These are phyloP conservation scores for Orchesella cincta DNA, from an alignment of 1,140 invertebrate genomes.

Conservation along the genomic window DNA sequence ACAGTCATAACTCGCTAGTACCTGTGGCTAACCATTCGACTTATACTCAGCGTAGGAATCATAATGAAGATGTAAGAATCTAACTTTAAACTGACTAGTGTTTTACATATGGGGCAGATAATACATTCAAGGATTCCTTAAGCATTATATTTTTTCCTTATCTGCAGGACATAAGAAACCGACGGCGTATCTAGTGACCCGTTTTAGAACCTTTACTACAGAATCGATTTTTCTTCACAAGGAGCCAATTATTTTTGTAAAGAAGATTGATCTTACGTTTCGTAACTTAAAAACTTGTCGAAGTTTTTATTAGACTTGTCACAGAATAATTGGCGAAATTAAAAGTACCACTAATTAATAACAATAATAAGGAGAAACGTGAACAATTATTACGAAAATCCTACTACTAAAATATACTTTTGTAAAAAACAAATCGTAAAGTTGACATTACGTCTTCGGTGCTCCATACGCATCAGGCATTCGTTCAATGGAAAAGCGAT, in stretches of 20 bases:
- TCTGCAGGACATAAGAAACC: background rate
- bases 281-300: background rate
- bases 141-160: too few species aligned
- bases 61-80: background rate
- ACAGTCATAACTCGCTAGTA: background rate
- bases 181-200: background rate
- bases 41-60: background rate
- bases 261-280: background rate
- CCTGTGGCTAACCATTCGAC: background rate
- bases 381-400: background rate
- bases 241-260: conserved; percentile 13
- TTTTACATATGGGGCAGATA: background rate
- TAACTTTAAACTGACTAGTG: background rate
- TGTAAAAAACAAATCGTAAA: background rate
- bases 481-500: conserved; percentile 90
- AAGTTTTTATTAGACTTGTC: background rate
- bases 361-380: too few species aligned
- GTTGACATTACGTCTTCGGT: conserved; percentile 57
- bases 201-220: background rate
- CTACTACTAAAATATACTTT: background rate
- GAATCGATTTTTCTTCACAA: background rate
- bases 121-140: background rate
- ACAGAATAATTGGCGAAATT: conserved; percentile 23
- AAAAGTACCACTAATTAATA: conserved; percentile 12
- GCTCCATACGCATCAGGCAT: conserved; percentile 98